These are phyloP conservation scores for Papilio polyxenes DNA, from an alignment of 1,140 invertebrate species.

Conservation along the genomic window DNA sequence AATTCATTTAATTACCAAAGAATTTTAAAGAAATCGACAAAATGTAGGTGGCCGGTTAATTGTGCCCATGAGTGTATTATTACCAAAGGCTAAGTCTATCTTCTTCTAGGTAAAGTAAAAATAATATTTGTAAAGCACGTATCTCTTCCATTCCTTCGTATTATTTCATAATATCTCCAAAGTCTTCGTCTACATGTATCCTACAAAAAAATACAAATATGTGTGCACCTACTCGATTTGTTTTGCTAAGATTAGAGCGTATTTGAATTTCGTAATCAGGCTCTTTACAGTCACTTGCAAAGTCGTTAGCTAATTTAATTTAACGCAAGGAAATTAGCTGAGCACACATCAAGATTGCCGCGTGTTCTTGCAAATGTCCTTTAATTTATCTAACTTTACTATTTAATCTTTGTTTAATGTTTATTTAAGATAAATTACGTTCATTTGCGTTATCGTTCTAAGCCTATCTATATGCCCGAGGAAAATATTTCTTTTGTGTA, in stretches of 20 bases:
- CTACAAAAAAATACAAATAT: not conserved
- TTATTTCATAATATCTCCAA: not conserved
- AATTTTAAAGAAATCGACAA: too few species aligned
- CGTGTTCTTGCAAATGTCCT: slow-evolving; percentile 6
- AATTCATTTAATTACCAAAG: too few species aligned
- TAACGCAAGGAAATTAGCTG: not conserved
- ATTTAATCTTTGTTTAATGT: slow-evolving; percentile 8
- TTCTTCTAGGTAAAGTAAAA: too few species aligned
- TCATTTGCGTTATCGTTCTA: not conserved
- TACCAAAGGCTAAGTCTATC: not conserved
- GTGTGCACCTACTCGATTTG: not conserved
- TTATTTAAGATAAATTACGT: not conserved
- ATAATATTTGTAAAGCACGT: too few species aligned
- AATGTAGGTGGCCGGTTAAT: too few species aligned
- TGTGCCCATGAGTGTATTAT: not conserved
- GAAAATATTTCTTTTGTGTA: not conserved
- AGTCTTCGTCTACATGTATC: not conserved
- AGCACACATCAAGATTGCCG: not conserved
- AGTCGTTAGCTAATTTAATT: slow-evolving; percentile 10
- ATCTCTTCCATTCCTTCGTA: too few species aligned
- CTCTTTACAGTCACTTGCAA: not conserved
- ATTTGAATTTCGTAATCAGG: not conserved
- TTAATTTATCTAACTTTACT: slow-evolving; percentile 3
- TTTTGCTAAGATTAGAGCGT: not conserved
- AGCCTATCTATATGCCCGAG: not conserved